Evolutionary conservation across 2,113 vertebrate genomes (phyloP), one percentile per base, ranked within the genome.

Genomic region (Sprattus sprattus): DNA sequence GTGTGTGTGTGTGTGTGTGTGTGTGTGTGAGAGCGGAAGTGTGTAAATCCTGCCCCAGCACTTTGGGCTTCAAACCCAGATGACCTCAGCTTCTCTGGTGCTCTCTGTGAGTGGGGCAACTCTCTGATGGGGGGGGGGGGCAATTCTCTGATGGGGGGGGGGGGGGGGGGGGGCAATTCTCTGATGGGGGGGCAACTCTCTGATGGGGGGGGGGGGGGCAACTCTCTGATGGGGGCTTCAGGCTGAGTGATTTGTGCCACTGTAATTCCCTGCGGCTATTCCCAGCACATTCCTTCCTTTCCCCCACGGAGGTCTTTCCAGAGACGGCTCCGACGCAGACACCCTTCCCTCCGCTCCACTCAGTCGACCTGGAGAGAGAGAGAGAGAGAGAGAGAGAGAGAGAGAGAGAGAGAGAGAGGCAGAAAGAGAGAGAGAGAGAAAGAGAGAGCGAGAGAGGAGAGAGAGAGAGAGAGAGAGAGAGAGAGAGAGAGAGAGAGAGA

Each of bases 221-320:
- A 28, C 25, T 32, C 64, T 71, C 25, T 71, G 64, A 71, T 71
- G 64, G 64, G 25, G 25, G 11, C 11, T 25, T 28, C 9, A 25
- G 22, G 64, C 11, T 71, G 64, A 71, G 64, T 71, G 64, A 71
- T 71, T 71, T 71, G 64, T 71, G 64, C 25, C 64, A 28, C 64
- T 25, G 64, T 32, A 13, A 71, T 71, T 71, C 64, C 64, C 64
- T 25, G 64, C 64, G 64, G 64, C 64, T 71, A 71, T 71, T 71
- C 64, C 64, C 64, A 71, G 64, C 7, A 32, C 64, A 71, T 71
- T 71, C 64, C 64, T 71, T 71, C 64, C 64, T 32, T 8, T 71
- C 64, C 64, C 64, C 9, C 60, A 4, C 11, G 25, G 64, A 71
- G 64, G 6, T 32, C 64, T 71, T 71, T 71, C 64, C 64, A 71